Base-by-base conservation (phyloP, 2,888 invertebrate genomes). In the Stenurella melanura region DNA sequence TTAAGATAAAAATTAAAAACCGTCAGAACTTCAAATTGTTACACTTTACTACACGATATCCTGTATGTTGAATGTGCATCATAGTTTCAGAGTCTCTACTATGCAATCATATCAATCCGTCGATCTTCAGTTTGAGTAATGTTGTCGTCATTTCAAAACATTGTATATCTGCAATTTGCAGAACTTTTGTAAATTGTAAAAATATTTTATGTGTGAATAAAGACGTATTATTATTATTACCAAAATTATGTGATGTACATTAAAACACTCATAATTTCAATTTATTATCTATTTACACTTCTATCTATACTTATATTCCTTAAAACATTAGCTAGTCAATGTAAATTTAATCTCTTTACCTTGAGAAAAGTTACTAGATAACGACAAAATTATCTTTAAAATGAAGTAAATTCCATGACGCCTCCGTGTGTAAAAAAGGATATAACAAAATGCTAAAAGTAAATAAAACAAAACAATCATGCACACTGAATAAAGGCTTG, bases 381-480 rank as follows among this genome's bases (percentile, higher is more conserved):
- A 50, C 15, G 15, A 15, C 15, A 42, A 42, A 12, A 42, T 42
- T 42, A 50, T 50, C 30, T n/a, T 15, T 4, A 1, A n/a, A n/a
- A 12, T 50, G 15, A 50, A 15, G 50, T 15, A 15, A 6, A 7
- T 50, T 50, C 21, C 58, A 19, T 19, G 19, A 21, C 58, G 21
- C 9, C 58, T 58, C 6, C 11, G 11, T 12, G 19, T 18, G 10
- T 12, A 21, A 58, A 58, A 19, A 58, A 58, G 3, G 18, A 19
- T 58, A n/a, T n/a, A n/a, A n/a, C n/a, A 9, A 21, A 58, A 58
- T 0, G 9, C 11, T 18, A 19, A 58, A 50, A 50, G 15, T 15
- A 50, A n/a, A 50, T n/a, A 34, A 64, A 18, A 18, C 5, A 18
- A 10, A 63, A 63, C 17, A 10, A 67, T n/a, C 67, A 67, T 67